Percentiles rank a stretch among this genome's conserved stretches.
Conservation (phyloP, 2,888 invertebrate genomes). For the Tetragonula carbonaria region DNA sequence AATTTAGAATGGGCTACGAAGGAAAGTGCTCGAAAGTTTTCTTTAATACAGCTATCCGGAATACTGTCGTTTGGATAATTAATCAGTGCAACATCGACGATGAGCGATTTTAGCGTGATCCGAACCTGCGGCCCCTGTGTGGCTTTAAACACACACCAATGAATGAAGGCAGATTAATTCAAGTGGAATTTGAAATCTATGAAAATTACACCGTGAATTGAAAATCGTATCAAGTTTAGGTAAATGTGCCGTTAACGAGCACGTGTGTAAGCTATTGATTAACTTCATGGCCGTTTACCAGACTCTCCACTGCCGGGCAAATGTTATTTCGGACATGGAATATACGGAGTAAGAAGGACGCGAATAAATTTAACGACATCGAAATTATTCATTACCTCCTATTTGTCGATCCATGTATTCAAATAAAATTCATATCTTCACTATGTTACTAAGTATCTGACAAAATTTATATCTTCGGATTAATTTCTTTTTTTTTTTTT, state of each 20-base stretch:
- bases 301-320: neutral
- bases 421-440: neutral
- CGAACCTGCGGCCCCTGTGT: too few species aligned
- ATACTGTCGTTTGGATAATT: conserved; percentile 56
- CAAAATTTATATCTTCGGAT: too few species aligned
- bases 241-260: neutral
- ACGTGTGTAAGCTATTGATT: neutral
- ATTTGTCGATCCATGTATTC: neutral
- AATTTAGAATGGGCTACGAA: conserved; percentile 56
- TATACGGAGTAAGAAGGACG: neutral
- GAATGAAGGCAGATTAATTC: conserved; percentile 3
- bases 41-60: conserved; percentile 32
- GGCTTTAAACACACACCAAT: neutral
- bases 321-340: neutral
- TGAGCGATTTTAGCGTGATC: neutral
- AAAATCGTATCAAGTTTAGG: neutral
- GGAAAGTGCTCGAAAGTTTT: conserved; percentile 38
- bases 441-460: too few species aligned
- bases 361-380: neutral
- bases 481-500: too few species aligned
- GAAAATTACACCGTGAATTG: neutral
- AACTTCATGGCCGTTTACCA: neutral
- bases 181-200: neutral
- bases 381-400: neutral
- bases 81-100: conserved; percentile 38